Evolutionary conservation across 2,888 invertebrate species (phyloP).

Genomic region (Pyrrhia umbra): DNA sequence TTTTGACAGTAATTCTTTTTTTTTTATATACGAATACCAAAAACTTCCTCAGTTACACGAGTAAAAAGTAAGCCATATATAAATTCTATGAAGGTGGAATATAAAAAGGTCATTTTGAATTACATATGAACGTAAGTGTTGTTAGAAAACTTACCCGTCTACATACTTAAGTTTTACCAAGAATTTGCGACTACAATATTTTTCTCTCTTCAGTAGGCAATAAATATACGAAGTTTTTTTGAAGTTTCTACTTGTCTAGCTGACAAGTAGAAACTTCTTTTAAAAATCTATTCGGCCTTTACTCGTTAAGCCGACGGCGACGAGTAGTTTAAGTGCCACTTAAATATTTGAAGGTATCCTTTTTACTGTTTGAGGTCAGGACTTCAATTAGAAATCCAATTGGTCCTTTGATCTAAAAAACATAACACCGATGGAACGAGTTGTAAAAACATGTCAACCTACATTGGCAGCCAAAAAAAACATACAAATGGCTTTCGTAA

Average conservation of each 20-base stretch:
- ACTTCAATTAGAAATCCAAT: constrained; percentile 20
- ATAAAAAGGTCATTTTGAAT: constrained; percentile 30
- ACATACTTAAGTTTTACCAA: not conserved
- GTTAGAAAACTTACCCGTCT: constrained; percentile 16
- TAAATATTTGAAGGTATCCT: constrained; percentile 18
- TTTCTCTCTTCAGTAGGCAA: constrained; percentile 5
- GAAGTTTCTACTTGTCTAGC: constrained; percentile 19
- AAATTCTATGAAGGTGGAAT: constrained; percentile 21
- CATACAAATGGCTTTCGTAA: constrained; percentile 32
- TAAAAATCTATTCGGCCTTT: constrained; percentile 19
- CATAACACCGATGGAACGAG: constrained; percentile 9
- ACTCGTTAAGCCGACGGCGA: constrained; percentile 1
- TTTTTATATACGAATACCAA: constrained; percentile 44
- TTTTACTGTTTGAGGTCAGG: constrained; percentile 39
- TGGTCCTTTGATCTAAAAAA: constrained; percentile 13
- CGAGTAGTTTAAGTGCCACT: constrained; percentile 16
- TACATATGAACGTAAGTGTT: constrained; percentile 18
- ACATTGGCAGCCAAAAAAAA: constrained; percentile 24
- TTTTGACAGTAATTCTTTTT: constrained; percentile 42
- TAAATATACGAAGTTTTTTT: constrained; percentile 2
- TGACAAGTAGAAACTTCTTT: too few relatives aligned
- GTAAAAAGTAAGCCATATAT: constrained; percentile 26
- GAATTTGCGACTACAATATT: constrained; percentile 13
- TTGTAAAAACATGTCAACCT: constrained; percentile 21
- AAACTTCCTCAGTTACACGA: constrained; percentile 15